Evolutionary conservation across 2,797 vertebrate genomes (phyloP).

Genomic region (Notoglanidium macrostoma): DNA sequence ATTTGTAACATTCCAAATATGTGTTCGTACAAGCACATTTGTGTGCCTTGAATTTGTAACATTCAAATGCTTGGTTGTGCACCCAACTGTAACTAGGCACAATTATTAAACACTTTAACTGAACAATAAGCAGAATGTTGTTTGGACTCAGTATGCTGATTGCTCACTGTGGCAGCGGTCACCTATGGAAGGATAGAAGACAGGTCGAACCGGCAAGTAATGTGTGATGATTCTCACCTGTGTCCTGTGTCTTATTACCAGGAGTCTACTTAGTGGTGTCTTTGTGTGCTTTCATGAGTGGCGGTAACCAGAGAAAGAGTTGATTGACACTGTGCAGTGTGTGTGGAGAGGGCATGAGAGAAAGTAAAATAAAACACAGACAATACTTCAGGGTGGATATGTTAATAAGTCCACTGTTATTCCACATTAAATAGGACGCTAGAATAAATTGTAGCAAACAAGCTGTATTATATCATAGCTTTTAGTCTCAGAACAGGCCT

Average conservation of each 20-base stretch:
- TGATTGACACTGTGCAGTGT: too few relatives aligned
- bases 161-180: not conserved
- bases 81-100: not conserved
- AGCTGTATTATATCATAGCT: not conserved
- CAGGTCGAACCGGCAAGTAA: too few relatives aligned
- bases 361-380: not conserved
- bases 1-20: slow-evolving; percentile 56
- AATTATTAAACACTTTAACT: not conserved
- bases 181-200: too few relatives aligned
- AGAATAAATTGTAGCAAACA: not conserved
- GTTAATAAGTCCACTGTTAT: not conserved
- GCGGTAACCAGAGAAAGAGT: too few relatives aligned
- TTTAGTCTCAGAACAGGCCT: too few relatives aligned
- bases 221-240: too few relatives aligned
- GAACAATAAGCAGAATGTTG: not conserved
- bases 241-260: too few relatives aligned
- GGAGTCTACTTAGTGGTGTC: too few relatives aligned
- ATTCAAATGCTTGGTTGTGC: not conserved
- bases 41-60: not conserved
- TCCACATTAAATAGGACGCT: not conserved
- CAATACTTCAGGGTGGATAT: not conserved
- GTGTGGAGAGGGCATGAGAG: too few relatives aligned
- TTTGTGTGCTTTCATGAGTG: too few relatives aligned
- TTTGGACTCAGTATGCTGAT: not conserved
- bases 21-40: not conserved